Base-by-base conservation (phyloP, 2,797 vertebrate genomes). In the Bovichtus diacanthus region DNA sequence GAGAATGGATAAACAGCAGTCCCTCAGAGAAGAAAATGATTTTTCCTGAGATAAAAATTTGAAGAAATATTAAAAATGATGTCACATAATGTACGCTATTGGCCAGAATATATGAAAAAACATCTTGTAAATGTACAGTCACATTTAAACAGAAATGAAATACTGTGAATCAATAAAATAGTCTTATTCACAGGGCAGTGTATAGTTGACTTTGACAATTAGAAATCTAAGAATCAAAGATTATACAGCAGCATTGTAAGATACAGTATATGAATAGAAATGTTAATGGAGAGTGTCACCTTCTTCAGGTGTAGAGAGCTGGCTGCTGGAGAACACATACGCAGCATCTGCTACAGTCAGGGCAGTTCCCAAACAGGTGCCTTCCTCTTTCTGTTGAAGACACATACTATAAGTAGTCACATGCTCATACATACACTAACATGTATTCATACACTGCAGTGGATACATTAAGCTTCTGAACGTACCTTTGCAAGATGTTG, bases 1-100 rank as follows among this genome's bases (percentile, higher is more conserved):
- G 96, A 60, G 95, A 94, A 80, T 97, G 95, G 75, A 94, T 88
- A 73, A 99, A 99, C 36, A 99, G 92, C 81, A 99, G 84, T 51
- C 98, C 98, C 51, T 95, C 94, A 0, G 97, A 96, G 86, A 99
- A 98, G 95, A 99, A 99, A 78, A 93, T 83, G 16, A 99, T 73
- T 89, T 97, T 98, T 23, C 97, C 98, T 99, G 53, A 34, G 92
- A 93, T 56, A 58, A 56, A 71, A 21, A 56, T 54, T 65, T 13
- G 9, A 60, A 70, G 0, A 62, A 46, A 69, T 38, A 41, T 58
- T 31, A 51, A n/a, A 41, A 34, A 47, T 39, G 0, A 65, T 2
- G 70, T 39, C 6, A 46, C 9, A 55, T 2, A 34, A 25, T 5
- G 15, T n/a, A 15, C 2, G 8, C 23, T 3, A n/a, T 3, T 31